Evolutionary conservation across 2,888 invertebrate genomes (phyloP).

Genomic region (Spilosoma lubricipeda): DNA sequence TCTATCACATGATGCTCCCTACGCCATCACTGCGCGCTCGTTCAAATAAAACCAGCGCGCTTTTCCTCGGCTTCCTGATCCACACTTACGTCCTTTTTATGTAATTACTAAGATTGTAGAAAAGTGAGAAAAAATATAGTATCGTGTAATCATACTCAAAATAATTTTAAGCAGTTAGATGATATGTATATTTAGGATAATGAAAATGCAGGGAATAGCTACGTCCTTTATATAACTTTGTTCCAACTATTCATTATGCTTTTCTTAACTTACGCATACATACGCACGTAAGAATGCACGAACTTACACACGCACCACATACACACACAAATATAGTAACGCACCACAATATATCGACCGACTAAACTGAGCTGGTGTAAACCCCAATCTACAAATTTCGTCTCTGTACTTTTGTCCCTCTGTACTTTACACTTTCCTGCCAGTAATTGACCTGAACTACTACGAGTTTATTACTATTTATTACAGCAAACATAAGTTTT

Average conservation of each 20-base stretch:
- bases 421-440: neutral
- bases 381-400: no score
- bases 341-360: no score
- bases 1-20: neutral
- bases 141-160: neutral
- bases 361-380: no score
- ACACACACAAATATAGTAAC: no score
- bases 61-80: neutral
- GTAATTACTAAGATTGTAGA: neutral
- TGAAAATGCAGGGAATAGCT: no score
- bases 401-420: no score
- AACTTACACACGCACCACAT: no score
- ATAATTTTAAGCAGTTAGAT: neutral
- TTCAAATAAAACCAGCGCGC: neutral
- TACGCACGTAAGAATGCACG: no score
- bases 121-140: neutral
- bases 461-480: no score
- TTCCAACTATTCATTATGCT: neutral
- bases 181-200: no score
- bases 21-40: neutral
- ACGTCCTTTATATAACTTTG: neutral
- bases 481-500: no score
- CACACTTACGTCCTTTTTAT: neutral
- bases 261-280: no score
- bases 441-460: neutral